Evolutionary conservation across 2,888 invertebrate genomes (phyloP).

Genomic region (Ophonus ardosiacus): DNA sequence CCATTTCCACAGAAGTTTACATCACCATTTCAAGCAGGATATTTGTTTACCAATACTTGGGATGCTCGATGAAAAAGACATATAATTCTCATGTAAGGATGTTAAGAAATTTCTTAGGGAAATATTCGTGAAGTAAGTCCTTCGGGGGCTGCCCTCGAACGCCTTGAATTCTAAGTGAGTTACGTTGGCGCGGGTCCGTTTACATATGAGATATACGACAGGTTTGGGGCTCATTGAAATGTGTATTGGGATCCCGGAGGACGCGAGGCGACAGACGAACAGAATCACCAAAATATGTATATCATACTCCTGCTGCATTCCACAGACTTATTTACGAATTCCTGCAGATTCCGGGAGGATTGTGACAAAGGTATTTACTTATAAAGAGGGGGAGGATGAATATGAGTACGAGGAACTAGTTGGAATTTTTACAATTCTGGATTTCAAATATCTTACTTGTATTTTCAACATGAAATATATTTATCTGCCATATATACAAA

Average conservation of each 20-base stretch:
- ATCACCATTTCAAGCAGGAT: constrained; percentile 35
- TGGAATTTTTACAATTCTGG: neutral
- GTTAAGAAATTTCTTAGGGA: constrained; percentile 52
- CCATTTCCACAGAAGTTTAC: constrained; percentile 24
- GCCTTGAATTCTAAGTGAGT: constrained; percentile 51
- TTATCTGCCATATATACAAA: no score
- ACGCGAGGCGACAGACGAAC: constrained; percentile 28
- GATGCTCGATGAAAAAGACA: constrained; percentile 45
- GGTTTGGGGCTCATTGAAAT: constrained; percentile 62
- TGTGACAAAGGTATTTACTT: neutral
- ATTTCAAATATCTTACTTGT: neutral
- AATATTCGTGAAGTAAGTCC: constrained; percentile 52
- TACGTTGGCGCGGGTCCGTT: constrained; percentile 58
- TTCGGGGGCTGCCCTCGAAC: constrained; percentile 1
- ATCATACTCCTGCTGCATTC: constrained; percentile 38
- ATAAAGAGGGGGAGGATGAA: neutral
- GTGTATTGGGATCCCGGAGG: constrained; percentile 49
- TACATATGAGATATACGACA: constrained; percentile 62
- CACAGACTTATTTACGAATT: constrained; percentile 25
- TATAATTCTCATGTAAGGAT: constrained; percentile 51
- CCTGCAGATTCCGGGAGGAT: constrained; percentile 1
- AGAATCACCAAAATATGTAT: constrained; percentile 48
- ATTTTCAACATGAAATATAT: neutral
- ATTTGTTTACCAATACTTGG: constrained; percentile 42
- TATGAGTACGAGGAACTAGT: neutral